Percentiles rank a stretch among this genome's conserved stretches.
Conservation (phyloP, 2,888 invertebrate species). For the Deilephila porcellus region DNA sequence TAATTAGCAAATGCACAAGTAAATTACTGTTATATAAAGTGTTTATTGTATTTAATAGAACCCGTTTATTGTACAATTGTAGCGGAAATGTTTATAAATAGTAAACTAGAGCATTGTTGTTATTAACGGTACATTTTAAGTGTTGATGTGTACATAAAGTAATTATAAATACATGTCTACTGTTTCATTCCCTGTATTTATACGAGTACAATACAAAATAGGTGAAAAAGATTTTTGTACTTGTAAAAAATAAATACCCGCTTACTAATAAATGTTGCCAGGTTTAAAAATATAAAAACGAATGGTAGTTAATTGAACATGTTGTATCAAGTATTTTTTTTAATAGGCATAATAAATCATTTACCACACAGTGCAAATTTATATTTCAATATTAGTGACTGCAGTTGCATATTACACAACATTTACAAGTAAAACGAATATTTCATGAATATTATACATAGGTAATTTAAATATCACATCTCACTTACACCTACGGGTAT, state of each 20-base stretch:
- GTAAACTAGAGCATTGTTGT: constrained; percentile 48
- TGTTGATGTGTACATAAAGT: constrained; percentile 77
- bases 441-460: background rate
- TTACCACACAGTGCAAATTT: background rate
- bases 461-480: constrained; percentile 23
- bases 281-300: background rate
- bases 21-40: constrained; percentile 21
- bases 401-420: background rate
- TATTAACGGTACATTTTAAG: constrained; percentile 60
- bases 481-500: constrained; percentile 4
- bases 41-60: constrained; percentile 25
- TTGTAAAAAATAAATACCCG: constrained; percentile 13
- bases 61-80: constrained; percentile 30
- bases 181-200: constrained; percentile 55
- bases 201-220: constrained; percentile 28
- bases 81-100: constrained; percentile 37
- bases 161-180: constrained; percentile 55
- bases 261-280: constrained; percentile 20
- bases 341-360: background rate
- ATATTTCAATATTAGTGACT: background rate
- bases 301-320: background rate
- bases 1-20: constrained; percentile 5
- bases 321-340: background rate
- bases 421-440: constrained; percentile 15
- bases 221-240: constrained; percentile 12